A percentile compares a stretch with the other conserved stretches of the same genome.
These are phyloP conservation scores for Esox niger DNA, from an alignment of 2,113 vertebrate genomes.

Conservation along the genomic window DNA sequence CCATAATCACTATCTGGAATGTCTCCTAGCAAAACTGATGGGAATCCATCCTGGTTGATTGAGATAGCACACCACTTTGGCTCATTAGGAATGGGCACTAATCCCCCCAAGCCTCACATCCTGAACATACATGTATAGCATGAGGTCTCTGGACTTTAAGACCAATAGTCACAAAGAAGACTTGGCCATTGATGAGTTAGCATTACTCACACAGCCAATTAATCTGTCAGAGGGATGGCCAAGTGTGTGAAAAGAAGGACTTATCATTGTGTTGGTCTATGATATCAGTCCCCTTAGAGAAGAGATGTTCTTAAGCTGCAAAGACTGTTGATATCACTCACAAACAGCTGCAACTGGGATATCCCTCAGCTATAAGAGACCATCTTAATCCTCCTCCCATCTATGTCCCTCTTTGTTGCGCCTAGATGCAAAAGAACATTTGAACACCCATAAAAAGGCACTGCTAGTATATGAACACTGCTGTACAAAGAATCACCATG, in stretches of 20 bases:
- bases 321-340: constrained; percentile 43
- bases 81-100: constrained; percentile 45
- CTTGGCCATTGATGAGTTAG: constrained; percentile 22
- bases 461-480: constrained; percentile 15
- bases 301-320: constrained; percentile 1
- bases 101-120: constrained; percentile 41
- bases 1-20: constrained; percentile 23
- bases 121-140: constrained; percentile 17
- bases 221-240: neutral
- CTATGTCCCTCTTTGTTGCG: neutral
- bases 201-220: constrained; percentile 9
- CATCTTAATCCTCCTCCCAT: constrained; percentile 45
- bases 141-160: constrained; percentile 7
- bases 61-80: constrained; percentile 43
- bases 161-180: constrained; percentile 17
- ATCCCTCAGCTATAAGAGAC: constrained; percentile 41
- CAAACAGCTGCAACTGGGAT: constrained; percentile 41
- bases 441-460: constrained; percentile 44
- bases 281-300: constrained; percentile 34
- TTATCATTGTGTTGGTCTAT: constrained; percentile 24
- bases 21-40: constrained; percentile 43
- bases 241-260: neutral
- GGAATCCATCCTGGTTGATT: constrained; percentile 42
- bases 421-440: constrained; percentile 27
- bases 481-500: neutral